phyloP scores from a whole-genome alignment of 2,797 vertebrate genomes.

The Takifugu rubripes region DNA sequence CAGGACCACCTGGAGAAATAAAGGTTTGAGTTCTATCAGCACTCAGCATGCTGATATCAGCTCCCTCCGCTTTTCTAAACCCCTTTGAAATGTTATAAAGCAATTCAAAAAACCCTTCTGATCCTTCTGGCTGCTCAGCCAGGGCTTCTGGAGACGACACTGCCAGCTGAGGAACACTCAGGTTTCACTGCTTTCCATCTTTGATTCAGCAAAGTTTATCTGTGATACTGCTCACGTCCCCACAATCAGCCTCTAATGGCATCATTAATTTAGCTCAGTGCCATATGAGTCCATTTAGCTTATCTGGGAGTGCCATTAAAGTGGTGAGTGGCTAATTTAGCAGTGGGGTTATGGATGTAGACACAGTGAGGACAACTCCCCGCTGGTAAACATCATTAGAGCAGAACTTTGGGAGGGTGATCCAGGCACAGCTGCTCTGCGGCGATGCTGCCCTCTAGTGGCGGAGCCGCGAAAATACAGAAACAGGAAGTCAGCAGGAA shows the following conservation, averaged over 20 bases:
- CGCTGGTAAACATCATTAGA: conserved; percentile 27
- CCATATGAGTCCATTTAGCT: conserved; percentile 36
- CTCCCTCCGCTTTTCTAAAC: too few species aligned
- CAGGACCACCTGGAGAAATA: conserved; percentile 58
- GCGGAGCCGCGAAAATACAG: conserved; percentile 3
- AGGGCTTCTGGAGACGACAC: too few species aligned
- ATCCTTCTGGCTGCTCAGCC: too few species aligned
- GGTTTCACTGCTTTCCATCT: conserved; percentile 1
- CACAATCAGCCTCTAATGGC: conserved; percentile 37
- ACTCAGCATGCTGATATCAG: too few species aligned
- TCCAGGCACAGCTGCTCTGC: background rate
- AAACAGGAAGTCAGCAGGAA: background rate
- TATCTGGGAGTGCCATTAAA: conserved; percentile 43
- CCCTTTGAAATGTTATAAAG: too few species aligned
- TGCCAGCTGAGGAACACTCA: too few species aligned
- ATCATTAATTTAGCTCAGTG: conserved; percentile 36
- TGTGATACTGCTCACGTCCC: conserved; percentile 12
- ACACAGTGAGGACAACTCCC: conserved; percentile 22
- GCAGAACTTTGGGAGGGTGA: conserved; percentile 1
- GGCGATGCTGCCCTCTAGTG: conserved; percentile 54
- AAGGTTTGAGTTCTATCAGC: background rate
- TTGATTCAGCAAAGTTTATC: background rate
- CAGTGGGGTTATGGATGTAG: conserved; percentile 9
- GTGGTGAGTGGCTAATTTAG: conserved; percentile 37
- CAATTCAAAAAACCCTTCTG: too few species aligned